phyloP scores from a whole-genome alignment of 2,888 invertebrate species.

The Sipha maydis region DNA sequence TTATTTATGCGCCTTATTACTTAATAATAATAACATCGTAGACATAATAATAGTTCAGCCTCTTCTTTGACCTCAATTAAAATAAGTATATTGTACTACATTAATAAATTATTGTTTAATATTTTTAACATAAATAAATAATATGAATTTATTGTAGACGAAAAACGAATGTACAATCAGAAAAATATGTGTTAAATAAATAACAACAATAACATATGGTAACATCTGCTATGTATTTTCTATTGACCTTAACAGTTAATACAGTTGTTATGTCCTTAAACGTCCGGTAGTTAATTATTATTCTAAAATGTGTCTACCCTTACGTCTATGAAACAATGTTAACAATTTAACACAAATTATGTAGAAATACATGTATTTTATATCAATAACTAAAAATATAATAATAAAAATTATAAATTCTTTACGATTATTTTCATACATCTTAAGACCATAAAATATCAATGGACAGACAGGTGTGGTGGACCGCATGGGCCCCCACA shows the following conservation, averaged over 20 bases:
- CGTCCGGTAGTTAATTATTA: constrained; percentile 4
- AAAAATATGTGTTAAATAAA: not conserved
- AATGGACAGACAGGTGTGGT: constrained; percentile 46
- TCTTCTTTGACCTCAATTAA: constrained; percentile 30
- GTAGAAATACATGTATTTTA: not conserved
- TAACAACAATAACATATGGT: constrained; percentile 47
- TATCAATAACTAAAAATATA: not conserved
- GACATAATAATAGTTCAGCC: constrained; percentile 8
- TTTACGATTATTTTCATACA: constrained; percentile 33
- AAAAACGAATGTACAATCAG: not conserved
- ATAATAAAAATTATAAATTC: constrained; percentile 24
- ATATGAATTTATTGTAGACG: not conserved
- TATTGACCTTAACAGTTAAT: constrained; percentile 23
- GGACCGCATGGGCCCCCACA: constrained; percentile 42
- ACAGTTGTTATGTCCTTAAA: constrained; percentile 48
- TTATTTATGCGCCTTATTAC: constrained; percentile 23
- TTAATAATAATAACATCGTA: constrained; percentile 11
- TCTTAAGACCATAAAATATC: constrained; percentile 35
- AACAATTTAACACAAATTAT: not conserved
- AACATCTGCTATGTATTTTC: constrained; percentile 35
- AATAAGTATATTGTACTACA: not conserved
- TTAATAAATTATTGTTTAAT: not conserved
- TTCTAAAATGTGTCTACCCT: constrained; percentile 35
- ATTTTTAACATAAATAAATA: not conserved
- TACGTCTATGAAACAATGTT: not conserved